Evolutionary conservation across 2,113 vertebrate species (phyloP), one percentile per base, ranked within the genome.

Genomic region (Chelonoidis abingdonii): DNA sequence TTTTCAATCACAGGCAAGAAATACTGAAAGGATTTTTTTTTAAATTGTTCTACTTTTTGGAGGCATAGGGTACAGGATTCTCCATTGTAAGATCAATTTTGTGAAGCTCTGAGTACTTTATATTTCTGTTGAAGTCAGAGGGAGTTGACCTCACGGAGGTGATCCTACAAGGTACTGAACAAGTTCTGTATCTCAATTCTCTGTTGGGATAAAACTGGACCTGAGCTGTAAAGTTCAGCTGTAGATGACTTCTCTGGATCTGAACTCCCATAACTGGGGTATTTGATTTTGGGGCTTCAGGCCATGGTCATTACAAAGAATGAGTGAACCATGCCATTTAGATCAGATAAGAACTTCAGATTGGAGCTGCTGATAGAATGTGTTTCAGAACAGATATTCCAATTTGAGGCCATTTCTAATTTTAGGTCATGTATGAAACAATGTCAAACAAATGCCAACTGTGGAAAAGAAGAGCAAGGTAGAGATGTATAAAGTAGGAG

Each of bases 21-120:
- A 85, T 49, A 59, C n/a, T 12, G 19, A 69, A 5, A n/a, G 81
- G 84, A 0, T 0, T 4, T 69, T 57, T 52, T 3, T n/a, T 14
- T 14, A 54, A 47, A 21, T 50, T 3, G 7, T 24, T 85, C 49
- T n/a, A 24, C 6, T 53, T 41, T 38, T 69, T n/a, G 7, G 4
- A n/a, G n/a, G 8, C 8, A 31, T 21, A 16, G 25, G 14, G 31
- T 69, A 16, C 7, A 69, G 62, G 62, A 12, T 8, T 38, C 49
- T n/a, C 52, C 17, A 47, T 47, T 62, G 12, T 11, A 35, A 78
- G 62, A 80, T 84, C 72, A n/a, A 2, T 5, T 16, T 16, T 41
- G 27, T 10, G 25, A 13, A 35, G 13, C 83, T 83, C 16, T 44
- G 49, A 84, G 54, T 19, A 69, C 41, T 78, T 89, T 25, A 0